These are phyloP conservation scores for Automeris io DNA, from an alignment of 2,888 invertebrate genomes.

Conservation along the genomic window DNA sequence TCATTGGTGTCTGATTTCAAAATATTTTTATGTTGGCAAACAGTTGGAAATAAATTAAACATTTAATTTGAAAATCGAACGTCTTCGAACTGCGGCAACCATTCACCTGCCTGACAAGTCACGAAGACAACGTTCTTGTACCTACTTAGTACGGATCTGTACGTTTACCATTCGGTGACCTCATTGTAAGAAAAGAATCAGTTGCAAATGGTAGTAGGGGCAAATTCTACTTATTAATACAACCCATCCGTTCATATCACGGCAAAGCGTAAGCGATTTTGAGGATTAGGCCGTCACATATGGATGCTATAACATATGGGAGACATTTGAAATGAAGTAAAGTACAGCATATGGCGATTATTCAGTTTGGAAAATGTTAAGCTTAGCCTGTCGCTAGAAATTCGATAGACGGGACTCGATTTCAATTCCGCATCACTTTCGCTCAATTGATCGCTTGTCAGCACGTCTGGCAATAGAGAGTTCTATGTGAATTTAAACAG, in stretches of 20 bases:
- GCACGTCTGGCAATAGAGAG: conserved; percentile 57
- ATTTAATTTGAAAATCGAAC: conserved; percentile 36
- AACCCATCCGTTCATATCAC: conserved; percentile 35
- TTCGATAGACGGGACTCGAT: conserved; percentile 45
- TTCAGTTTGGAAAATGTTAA: conserved; percentile 29
- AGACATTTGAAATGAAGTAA: conserved; percentile 27
- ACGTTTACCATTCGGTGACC: conserved; percentile 40
- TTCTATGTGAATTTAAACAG: conserved; percentile 66
- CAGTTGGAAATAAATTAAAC: conserved; percentile 39
- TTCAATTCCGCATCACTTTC: conserved; percentile 53
- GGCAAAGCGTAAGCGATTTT: conserved; percentile 25
- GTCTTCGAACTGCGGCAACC: conserved; percentile 21
- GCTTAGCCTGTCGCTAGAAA: conserved; percentile 60
- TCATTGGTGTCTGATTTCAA: conserved; percentile 51
- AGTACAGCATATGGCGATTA: conserved; percentile 46
- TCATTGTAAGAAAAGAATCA: conserved; percentile 51
- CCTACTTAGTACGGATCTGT: neutral
- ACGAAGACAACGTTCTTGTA: conserved; percentile 1
- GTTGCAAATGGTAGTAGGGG: conserved; percentile 30
- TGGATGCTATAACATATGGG: conserved; percentile 42
- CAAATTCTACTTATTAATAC: conserved; percentile 28
- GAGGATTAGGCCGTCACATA: conserved; percentile 22
- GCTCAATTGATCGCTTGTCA: conserved; percentile 69
- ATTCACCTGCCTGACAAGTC: conserved; percentile 36
- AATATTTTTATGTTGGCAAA: conserved; percentile 54